Percentiles rank a stretch among this genome's conserved stretches.
phyloP scores from a whole-genome alignment of 2,797 vertebrate genomes.

The Tympanoctomys barrerae region DNA sequence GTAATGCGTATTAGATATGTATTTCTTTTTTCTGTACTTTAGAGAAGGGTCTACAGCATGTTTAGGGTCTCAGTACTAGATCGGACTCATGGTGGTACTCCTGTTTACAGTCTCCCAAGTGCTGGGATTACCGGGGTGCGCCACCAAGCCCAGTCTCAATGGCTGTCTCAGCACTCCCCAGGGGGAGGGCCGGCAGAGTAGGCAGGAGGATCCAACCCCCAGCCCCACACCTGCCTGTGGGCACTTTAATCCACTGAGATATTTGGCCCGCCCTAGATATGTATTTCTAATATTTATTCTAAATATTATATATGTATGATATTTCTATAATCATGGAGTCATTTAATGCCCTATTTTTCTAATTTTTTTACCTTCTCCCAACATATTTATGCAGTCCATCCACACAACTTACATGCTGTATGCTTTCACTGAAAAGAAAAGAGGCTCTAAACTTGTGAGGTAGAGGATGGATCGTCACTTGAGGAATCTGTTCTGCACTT shows the following conservation, averaged over 20 bases:
- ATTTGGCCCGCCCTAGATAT: neutral
- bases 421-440: neutral
- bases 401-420: neutral
- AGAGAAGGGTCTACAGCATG: no score
- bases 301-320: neutral
- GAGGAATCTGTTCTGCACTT: neutral
- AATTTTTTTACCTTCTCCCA: neutral
- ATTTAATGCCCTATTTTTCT: neutral
- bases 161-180: no score
- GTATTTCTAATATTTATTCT: neutral
- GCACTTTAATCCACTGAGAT: no score
- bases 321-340: neutral
- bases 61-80: no score
- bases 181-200: no score
- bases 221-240: no score
- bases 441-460: neutral
- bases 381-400: neutral
- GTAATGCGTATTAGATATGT: neutral
- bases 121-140: no score
- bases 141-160: no score
- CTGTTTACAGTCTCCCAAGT: no score
- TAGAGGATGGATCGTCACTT: neutral
- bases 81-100: no score
- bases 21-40: neutral
- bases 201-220: no score